Percentiles rank a stretch among this genome's conserved stretches.
Conservation (phyloP, 2,888 invertebrate genomes). For the Parapristionchus giblindavisi region DNA sequence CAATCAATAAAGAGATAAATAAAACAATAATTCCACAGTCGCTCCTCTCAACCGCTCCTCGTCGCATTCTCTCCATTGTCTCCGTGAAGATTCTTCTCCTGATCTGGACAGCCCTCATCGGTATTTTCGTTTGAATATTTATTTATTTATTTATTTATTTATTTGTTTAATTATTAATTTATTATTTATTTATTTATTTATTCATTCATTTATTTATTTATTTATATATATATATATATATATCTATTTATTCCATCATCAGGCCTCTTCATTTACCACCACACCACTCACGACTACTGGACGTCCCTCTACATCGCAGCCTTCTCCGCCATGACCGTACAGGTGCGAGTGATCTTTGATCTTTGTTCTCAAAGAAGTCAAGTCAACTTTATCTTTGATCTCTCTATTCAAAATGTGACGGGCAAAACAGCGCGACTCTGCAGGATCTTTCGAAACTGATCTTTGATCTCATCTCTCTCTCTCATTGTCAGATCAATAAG, state of each 20-base stretch:
- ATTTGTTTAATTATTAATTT: not conserved
- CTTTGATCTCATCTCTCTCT: not conserved
- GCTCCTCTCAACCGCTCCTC: slow-evolving; percentile 14
- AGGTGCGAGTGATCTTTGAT: slow-evolving; percentile 41
- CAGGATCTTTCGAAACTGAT: not conserved
- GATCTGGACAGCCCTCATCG: not conserved
- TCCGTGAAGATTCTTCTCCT: not conserved
- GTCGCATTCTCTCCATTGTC: slow-evolving; percentile 14
- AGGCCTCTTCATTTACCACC: slow-evolving; percentile 25
- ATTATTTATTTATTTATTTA: not conserved
- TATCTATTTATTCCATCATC: not conserved
- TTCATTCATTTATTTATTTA: not conserved
- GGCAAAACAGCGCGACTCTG: no score
- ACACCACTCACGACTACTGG: slow-evolving; percentile 52
- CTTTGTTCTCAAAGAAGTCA: not conserved
- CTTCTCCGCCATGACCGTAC: slow-evolving; percentile 59
- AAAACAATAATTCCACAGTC: slow-evolving; percentile 6
- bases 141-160: no score
- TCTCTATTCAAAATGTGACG: no score
- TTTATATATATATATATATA: not conserved
- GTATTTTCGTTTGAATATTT: no score
- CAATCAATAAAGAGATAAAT: not conserved
- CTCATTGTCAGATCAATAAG: slow-evolving; percentile 18
- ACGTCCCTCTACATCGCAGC: slow-evolving; percentile 57
- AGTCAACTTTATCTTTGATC: no score